Conservation (phyloP, 2,797 vertebrate species). For the Xyrichtys novacula region DNA sequence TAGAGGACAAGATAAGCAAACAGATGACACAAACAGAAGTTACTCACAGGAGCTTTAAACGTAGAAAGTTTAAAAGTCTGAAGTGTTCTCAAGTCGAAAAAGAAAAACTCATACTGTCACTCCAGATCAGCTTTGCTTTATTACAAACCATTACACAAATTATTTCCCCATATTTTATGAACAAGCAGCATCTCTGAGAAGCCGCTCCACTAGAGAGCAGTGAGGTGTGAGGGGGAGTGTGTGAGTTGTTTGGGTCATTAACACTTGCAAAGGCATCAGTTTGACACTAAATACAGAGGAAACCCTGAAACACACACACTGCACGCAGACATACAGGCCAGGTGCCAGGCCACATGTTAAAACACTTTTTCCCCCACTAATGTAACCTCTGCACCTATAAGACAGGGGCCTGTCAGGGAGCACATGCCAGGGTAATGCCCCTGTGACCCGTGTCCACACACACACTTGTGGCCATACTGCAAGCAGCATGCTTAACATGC, state of each 20-base stretch:
- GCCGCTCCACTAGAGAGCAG: slow-evolving; percentile 3
- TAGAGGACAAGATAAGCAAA: too few relatives aligned
- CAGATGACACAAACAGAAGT: too few relatives aligned
- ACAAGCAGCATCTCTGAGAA: not conserved
- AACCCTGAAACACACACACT: slow-evolving; percentile 55
- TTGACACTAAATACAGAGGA: slow-evolving; percentile 52
- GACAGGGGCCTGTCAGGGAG: slow-evolving; percentile 75
- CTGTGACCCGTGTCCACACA: slow-evolving; percentile 74
- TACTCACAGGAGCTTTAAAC: too few relatives aligned
- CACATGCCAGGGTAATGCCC: slow-evolving; percentile 80
- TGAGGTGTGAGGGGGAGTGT: slow-evolving; percentile 39
- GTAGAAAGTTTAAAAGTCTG: too few relatives aligned
- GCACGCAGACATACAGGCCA: slow-evolving; percentile 58
- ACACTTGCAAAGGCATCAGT: slow-evolving; percentile 60
- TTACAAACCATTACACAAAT: not conserved
- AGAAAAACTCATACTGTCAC: too few relatives aligned
- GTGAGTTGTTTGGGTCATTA: slow-evolving; percentile 69
- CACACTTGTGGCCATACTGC: slow-evolving; percentile 25
- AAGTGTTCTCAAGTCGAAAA: too few relatives aligned
- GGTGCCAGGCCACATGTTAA: slow-evolving; percentile 78
- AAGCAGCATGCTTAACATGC: slow-evolving; percentile 5
- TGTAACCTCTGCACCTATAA: slow-evolving; percentile 77
- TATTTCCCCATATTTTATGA: not conserved
- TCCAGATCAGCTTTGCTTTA: not conserved
- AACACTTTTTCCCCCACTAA: slow-evolving; percentile 74